Base-by-base conservation (phyloP, 2,113 vertebrate species). In the Myxocyprinus asiaticus region DNA sequence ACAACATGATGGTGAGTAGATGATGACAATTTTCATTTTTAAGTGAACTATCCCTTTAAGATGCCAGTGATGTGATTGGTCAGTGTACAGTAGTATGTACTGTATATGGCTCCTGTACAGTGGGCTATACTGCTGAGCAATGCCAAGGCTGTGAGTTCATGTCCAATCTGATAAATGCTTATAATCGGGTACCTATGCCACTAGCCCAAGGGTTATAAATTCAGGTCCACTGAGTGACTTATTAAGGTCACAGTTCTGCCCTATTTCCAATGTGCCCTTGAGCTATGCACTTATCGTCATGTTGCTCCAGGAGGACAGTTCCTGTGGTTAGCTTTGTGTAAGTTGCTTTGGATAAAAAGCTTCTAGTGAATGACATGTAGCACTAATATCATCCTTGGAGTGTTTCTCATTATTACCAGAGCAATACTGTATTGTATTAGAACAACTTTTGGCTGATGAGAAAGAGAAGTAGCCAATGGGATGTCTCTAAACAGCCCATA, bases 301-400 rank as follows among this genome's bases (percentile, higher is more conserved):
- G 50, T 65, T 76, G 22, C 22, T 44, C 9, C 11, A 15, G 48
- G 3, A 8, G 59, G 3, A 33, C 22, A 33, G 22, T 33, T 33
- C 22, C 59, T 42, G 44, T 47, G 53, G 53, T 55, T 55, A 55
- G 5, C 51, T 11, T 55, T 12, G 4, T 55, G 9, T 12, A 6
- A 33, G 22, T 33, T 33, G 22, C 22, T 33, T 33, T 3, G 22
- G 22, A 33, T 33, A 33, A 55, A 74, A 59, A 62, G 45, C 61
- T 76, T 65, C 8, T 51, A 62, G 17, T 65, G 33, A 76, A 76
- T 76, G 74, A 76, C 61, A 65, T 53, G 17, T 55, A 44, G 53
- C 22, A 47, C 73, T 65, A 53, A 76, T 76, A 76, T 76, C 61
- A 65, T 64, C 22, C 22, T 33, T 33, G 22, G 3, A 33, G 22